These are phyloP conservation scores for Vannuccia rotundouncinata DNA, from an alignment of 2,888 invertebrate species.

Conservation along the genomic window DNA sequence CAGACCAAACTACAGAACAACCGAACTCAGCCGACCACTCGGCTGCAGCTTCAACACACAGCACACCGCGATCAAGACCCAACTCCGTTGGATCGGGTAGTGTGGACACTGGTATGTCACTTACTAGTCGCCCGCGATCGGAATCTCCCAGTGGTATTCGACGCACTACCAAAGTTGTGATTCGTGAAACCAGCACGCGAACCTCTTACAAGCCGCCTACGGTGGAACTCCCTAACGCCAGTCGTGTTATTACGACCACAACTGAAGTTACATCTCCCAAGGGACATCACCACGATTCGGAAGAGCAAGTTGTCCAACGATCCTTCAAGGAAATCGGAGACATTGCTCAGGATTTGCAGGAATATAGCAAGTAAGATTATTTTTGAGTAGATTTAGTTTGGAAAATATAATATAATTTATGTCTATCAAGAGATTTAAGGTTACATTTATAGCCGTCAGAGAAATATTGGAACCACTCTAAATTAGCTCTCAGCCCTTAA, in stretches of 20 bases:
- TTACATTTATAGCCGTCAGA: too few species aligned
- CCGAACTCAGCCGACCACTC: neutral
- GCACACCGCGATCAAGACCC: neutral
- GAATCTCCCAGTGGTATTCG: constrained; percentile 12
- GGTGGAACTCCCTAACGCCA: neutral
- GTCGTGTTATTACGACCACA: neutral
- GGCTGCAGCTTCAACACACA: neutral
- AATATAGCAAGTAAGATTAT: neutral
- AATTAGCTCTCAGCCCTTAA: too few species aligned
- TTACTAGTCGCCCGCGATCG: neutral
- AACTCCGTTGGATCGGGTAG: neutral
- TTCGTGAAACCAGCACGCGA: constrained; percentile 2
- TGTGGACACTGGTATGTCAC: neutral
- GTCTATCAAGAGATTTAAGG: too few species aligned
- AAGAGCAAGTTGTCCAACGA: neutral
- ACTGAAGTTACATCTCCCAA: neutral
- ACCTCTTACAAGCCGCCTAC: constrained; percentile 16
- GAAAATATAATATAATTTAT: too few species aligned
- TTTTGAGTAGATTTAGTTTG: too few species aligned
- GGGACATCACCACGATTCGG: neutral
- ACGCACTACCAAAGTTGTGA: constrained; percentile 14
- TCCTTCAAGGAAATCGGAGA: constrained; percentile 9
- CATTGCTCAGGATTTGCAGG: neutral
- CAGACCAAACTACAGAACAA: neutral
- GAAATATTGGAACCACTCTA: too few species aligned